Percentiles rank a stretch among this genome's conserved stretches.
These are phyloP conservation scores for Platichthys stellatus DNA, from an alignment of 2,113 vertebrate species.

Conservation along the genomic window DNA sequence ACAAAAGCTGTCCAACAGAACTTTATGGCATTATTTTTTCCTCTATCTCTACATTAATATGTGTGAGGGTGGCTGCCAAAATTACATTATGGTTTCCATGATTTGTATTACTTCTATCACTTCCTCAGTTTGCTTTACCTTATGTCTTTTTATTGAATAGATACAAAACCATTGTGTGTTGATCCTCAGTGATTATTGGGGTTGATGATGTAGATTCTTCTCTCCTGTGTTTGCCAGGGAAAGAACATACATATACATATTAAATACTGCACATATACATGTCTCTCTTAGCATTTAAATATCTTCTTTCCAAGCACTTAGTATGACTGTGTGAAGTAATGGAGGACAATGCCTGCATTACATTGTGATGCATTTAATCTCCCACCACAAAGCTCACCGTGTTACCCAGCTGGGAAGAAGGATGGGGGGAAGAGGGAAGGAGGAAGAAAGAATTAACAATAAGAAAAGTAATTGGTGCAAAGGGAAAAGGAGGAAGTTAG, in stretches of 20 bases:
- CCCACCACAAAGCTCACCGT: slow-evolving; percentile 20
- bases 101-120: background rate
- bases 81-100: background rate
- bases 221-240: slow-evolving; percentile 24
- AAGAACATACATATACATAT: slow-evolving; percentile 8
- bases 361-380: slow-evolving; percentile 36
- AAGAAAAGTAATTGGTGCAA: slow-evolving; percentile 6
- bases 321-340: slow-evolving; percentile 18
- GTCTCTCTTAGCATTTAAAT: slow-evolving; percentile 21
- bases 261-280: slow-evolving; percentile 11
- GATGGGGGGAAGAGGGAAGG: slow-evolving; percentile 6
- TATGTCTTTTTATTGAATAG: background rate
- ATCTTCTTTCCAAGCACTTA: slow-evolving; percentile 15
- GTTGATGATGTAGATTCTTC: slow-evolving; percentile 26
- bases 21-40: background rate
- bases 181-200: background rate
- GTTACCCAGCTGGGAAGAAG: slow-evolving; percentile 11
- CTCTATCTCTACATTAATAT: background rate
- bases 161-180: background rate
- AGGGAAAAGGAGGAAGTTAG: too few species aligned
- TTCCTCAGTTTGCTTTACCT: background rate
- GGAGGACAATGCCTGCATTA: slow-evolving; percentile 19
- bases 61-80: background rate
- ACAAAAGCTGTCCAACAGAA: slow-evolving; percentile 24
- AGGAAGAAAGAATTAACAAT: slow-evolving; percentile 11